Evolutionary conservation across 2,888 invertebrate species (phyloP), one percentile per base, ranked within the genome.

Genomic region (Bombylius major): DNA sequence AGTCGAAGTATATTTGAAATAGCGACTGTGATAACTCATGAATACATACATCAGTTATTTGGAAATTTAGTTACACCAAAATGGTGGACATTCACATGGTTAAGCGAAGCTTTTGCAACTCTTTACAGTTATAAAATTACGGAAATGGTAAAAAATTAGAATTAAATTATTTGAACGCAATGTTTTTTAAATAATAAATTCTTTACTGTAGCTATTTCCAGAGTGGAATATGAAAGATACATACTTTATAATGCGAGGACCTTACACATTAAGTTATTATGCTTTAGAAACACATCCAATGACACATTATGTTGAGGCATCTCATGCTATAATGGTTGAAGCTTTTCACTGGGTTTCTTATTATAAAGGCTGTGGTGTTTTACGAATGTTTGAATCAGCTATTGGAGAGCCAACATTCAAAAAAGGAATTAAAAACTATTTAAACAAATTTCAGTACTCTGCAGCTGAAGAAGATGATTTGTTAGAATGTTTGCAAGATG

Each of bases 261-360:
- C 9, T 87, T 66, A 9, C 5, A 11, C 44, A 3, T 44, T 44
- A 12, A 9, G 12, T 44, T 44, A 4, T 44, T 7, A 44, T 44
- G 36, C 36, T 12, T 44, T 12, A 9, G 13, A 44, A 0, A 87
- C 88, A 0, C 89, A 89, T 69, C 87, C 86, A 57, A 84, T 89
- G 60, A 86, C 84, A 0, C 81, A 87, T 3, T 80, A 83, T 65
- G 89, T 91, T 9, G 81, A 82, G 8, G 82, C 88, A 67, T 89
- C 89, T 0, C 84, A 84, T 62, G 89, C 89, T 71, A 87, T 90
- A 50, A 82, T 82, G 58, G 86, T 88, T 2, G 11, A 9, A 64
- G 87, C 87, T 36, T 88, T 88, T 64, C 87, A 88, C 65, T 79
- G 82, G 59, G 89, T 91, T 62, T 88, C 89, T 0, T 91, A 92